Conservation (phyloP, 2,113 vertebrate genomes). For the Pantherophis guttatus region DNA sequence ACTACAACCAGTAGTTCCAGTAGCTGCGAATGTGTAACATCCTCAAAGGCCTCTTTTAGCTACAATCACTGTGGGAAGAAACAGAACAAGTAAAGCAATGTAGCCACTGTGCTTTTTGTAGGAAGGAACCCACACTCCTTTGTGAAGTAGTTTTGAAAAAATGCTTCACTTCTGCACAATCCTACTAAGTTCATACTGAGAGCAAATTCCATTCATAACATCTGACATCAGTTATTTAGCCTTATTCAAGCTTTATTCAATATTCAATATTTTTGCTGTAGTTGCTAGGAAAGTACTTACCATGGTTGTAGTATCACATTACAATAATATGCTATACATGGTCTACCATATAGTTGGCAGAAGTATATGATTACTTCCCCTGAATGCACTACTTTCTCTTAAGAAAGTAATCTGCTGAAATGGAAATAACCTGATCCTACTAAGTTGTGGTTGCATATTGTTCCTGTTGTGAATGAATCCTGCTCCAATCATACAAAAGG, state of each 20-base stretch:
- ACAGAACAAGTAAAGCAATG: not conserved
- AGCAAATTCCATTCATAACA: not conserved
- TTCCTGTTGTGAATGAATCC: not conserved
- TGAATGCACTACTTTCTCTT: not conserved
- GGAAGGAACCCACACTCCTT: not conserved
- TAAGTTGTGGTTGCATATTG: not conserved
- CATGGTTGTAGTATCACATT: not conserved
- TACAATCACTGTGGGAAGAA: not conserved
- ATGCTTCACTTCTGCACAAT: not conserved
- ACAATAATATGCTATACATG: not conserved
- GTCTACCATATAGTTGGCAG: not conserved
- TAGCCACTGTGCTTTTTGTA: not conserved
- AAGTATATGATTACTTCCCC: not conserved
- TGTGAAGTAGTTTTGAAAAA: not conserved
- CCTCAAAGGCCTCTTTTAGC: not conserved
- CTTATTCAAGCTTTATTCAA: not conserved
- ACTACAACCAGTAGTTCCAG: not conserved
- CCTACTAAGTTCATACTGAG: not conserved
- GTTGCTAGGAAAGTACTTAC: not conserved
- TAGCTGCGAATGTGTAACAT: not conserved
- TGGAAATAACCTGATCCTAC: not conserved
- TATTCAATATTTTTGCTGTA: not conserved
- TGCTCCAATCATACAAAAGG: not conserved
- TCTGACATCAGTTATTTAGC: not conserved
- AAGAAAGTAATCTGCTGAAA: not conserved